Base-by-base conservation (phyloP, 2,797 vertebrate species). In the Potorous gilbertii region DNA sequence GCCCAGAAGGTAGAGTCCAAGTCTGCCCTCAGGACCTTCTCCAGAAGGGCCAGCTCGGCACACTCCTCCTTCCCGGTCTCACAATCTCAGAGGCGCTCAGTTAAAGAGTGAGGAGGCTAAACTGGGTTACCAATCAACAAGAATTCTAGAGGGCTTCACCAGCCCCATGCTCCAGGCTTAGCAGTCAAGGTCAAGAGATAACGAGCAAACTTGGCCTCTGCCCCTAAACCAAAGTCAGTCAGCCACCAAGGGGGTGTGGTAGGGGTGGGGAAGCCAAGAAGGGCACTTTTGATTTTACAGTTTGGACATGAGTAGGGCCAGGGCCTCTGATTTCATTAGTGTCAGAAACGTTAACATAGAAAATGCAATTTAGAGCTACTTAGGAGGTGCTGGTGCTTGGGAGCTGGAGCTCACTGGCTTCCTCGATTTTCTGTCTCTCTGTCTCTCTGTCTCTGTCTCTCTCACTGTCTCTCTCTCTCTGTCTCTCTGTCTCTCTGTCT, bases 71-170 rank as follows among this genome's bases (percentile, higher is more conserved):
- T n/a, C 34, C 62, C 34, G 56, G 56, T 28, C 56, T 28, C 56
- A 29, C 27, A 1, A 28, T 10, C 56, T 57, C 27, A 9, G 5
- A 34, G 62, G 14, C 5, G 34, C 62, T 66, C 34, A n/a, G 34
- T 31, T 66, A 66, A 66, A 66, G 34, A 66, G 5, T 16, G 34
- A 34, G 31, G 31, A 66, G 1, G 4, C 62, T n/a, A 16, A 66
- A 3, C 34, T 29, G 12, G 62, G 34, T 40, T 16, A n/a, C 16
- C 11, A 5, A 18, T 0, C 5, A 5, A n/a, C 1, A 3, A 40
- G 16, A 18, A 18, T 74, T n/a, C 62, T n/a, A n/a, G 18, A 74
- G 34, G 62, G 66, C 66, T 40, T 40, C 66, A 21, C n/a, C 66
- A 74, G 66, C 18, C 66, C 34, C 66, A 40, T 34, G n/a, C 66